Base-by-base conservation (phyloP, 2,888 invertebrate genomes). In the Erebia epiphron region DNA sequence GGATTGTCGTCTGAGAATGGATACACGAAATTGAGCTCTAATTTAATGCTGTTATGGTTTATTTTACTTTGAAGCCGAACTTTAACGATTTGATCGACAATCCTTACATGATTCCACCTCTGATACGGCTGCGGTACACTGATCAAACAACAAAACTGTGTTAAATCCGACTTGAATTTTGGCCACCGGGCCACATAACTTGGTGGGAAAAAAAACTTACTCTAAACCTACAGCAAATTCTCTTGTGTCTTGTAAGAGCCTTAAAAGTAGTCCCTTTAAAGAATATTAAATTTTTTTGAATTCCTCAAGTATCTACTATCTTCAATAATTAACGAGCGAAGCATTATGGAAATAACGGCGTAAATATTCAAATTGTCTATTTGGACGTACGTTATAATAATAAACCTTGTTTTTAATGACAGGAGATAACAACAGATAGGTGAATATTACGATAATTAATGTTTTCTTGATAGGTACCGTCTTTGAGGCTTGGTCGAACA, bases 391-490 rank as follows among this genome's bases (percentile, higher is more conserved):
- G 14, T 35, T n/a, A 58, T 9, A 54, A 18, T 61, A 46, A 21
- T 62, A 49, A 62, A 62, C 49, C 49, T 16, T 62, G n/a, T 13
- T 41, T 43, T 46, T 62, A 21, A 62, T 49, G 46, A 49, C 62
- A 62, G 21, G 21, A 62, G 49, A 62, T 49, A 62, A 62, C 49
- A 62, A 54, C 16, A 54, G 18, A 54, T 54, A 54, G 18, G 54
- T 21, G 46, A 62, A 49, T 62, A 46, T 61, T 46, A 61, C 5
- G 18, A 46, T 61, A 62, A 62, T 62, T 46, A 62, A 62, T 62
- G 62, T 8, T 49, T 62, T 49, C 62, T 16, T 43, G 62, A 49
- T 61, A 62, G 46, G 13, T 21, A 18, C 5, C 43, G 43, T 46
- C 60, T 13, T 13, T 21, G 21, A 46, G 13, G 7, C 8, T 14